Evolutionary conservation across 37 sponge, comb jelly and placozoan species (phyloP).

Genomic region (Aplysina aerophoba): DNA sequence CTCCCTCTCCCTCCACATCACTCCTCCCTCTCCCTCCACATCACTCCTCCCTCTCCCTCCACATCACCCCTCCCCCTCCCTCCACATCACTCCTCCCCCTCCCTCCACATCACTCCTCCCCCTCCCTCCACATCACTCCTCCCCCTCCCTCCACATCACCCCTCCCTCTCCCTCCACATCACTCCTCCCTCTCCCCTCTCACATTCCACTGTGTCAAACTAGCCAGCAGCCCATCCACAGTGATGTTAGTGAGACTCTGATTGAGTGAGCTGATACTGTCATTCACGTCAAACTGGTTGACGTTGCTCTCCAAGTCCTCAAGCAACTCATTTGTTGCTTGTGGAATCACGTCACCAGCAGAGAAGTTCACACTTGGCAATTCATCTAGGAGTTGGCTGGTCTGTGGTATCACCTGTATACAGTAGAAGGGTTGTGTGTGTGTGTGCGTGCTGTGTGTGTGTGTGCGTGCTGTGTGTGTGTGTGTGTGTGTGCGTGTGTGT

Average conservation of each 20-base stretch:
- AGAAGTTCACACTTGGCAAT: not conserved
- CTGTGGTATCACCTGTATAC: not conserved
- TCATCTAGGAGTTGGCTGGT: not conserved
- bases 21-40: no score
- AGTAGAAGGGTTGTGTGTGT: not conserved
- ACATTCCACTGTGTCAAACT: not conserved
- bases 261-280: not conserved
- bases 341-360: not conserved
- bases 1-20: no score
- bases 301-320: not conserved
- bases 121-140: no score
- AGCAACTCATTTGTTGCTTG: not conserved
- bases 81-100: no score
- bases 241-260: not conserved
- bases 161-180: no score
- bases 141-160: no score
- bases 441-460: not conserved
- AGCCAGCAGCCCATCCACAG: slow-evolving; percentile 11
- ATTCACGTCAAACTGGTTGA: not conserved
- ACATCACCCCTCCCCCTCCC: no score
- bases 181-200: no score
- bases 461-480: not conserved
- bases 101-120: no score
- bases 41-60: no score
- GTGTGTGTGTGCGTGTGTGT: not conserved